phyloP scores from a whole-genome alignment of 2,797 vertebrate species.

The Otolemur crassicaudatus region DNA sequence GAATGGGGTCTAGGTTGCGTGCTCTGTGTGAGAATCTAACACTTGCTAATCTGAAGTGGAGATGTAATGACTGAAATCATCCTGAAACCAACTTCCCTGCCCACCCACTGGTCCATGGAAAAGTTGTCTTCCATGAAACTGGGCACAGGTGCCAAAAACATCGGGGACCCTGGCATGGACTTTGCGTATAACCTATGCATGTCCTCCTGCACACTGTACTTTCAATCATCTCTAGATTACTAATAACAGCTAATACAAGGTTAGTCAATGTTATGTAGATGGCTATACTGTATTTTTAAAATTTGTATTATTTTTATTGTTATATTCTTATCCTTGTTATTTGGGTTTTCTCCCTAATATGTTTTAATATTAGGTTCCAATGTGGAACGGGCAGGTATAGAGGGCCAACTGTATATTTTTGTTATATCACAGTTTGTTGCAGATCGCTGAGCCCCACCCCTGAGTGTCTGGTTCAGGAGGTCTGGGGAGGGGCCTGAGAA shows the following conservation, averaged over 20 bases:
- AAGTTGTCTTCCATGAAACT: too few relatives aligned
- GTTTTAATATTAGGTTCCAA: neutral
- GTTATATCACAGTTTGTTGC: neutral
- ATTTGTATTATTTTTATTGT: neutral
- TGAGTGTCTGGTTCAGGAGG: neutral
- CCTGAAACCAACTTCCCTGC: too few relatives aligned
- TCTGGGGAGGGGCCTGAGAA: neutral
- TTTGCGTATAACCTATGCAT: neutral
- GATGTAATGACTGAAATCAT: too few relatives aligned
- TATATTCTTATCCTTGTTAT: neutral
- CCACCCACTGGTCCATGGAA: too few relatives aligned
- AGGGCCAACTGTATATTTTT: neutral
- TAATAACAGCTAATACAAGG: too few relatives aligned
- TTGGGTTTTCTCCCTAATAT: neutral
- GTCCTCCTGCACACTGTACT: neutral
- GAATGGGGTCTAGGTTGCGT: too few relatives aligned
- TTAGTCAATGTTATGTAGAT: too few relatives aligned
- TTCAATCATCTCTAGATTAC: neutral
- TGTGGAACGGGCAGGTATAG: too few relatives aligned
- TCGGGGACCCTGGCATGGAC: too few relatives aligned
- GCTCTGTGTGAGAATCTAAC: too few relatives aligned
- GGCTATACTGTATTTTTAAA: neutral
- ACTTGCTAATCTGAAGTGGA: too few relatives aligned
- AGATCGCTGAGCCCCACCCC: neutral
- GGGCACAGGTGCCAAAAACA: too few relatives aligned